Percentiles rank a stretch among this genome's conserved stretches.
Evolutionary conservation across 37 sponge, comb jelly and placozoan genomes (phyloP).

Genomic region (Spongilla lacustris): DNA sequence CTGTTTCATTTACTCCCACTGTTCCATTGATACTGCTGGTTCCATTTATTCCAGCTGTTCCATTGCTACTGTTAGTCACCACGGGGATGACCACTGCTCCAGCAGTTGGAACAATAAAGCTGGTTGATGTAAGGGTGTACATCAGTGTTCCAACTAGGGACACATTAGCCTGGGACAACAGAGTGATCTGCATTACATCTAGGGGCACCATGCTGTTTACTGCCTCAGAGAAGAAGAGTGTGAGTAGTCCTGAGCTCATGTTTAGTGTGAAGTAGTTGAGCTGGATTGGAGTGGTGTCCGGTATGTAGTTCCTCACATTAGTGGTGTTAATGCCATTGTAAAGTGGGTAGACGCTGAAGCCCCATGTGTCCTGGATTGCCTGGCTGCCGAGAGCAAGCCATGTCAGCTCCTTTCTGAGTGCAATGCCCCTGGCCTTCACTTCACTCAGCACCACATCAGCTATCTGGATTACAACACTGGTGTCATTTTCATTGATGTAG

Average conservation of each 20-base stretch:
- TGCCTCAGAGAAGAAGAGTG: slow-evolving; percentile 79
- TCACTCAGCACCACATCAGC: slow-evolving; percentile 70
- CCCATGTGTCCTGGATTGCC: slow-evolving; percentile 80
- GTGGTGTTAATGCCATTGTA: slow-evolving; percentile 59
- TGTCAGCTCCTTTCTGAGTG: slow-evolving; percentile 13
- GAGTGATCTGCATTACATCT: slow-evolving; percentile 72
- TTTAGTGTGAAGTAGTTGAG: slow-evolving; percentile 72
- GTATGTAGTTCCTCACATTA: slow-evolving; percentile 26
- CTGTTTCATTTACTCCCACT: not conserved
- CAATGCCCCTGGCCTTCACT: slow-evolving; percentile 80
- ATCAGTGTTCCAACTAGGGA: slow-evolving; percentile 17
- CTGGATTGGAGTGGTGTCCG: slow-evolving; percentile 50
- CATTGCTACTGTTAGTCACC: not conserved
- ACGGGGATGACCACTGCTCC: slow-evolving; percentile 45
- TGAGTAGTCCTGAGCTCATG: slow-evolving; percentile 63
- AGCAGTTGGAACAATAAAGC: slow-evolving; percentile 24
- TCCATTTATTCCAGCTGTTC: not conserved
- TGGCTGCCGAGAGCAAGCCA: slow-evolving; percentile 45
- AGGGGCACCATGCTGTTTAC: slow-evolving; percentile 47
- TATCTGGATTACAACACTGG: slow-evolving; percentile 48
- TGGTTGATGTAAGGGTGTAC: slow-evolving; percentile 64
- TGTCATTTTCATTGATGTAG: slow-evolving; percentile 27
- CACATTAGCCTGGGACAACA: slow-evolving; percentile 63
- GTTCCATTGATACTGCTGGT: not conserved
- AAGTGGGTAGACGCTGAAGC: slow-evolving; percentile 42